Percentiles rank a stretch among this genome's conserved stretches.
These are phyloP conservation scores for Mya arenaria DNA, from an alignment of 1,140 invertebrate species.

Conservation along the genomic window DNA sequence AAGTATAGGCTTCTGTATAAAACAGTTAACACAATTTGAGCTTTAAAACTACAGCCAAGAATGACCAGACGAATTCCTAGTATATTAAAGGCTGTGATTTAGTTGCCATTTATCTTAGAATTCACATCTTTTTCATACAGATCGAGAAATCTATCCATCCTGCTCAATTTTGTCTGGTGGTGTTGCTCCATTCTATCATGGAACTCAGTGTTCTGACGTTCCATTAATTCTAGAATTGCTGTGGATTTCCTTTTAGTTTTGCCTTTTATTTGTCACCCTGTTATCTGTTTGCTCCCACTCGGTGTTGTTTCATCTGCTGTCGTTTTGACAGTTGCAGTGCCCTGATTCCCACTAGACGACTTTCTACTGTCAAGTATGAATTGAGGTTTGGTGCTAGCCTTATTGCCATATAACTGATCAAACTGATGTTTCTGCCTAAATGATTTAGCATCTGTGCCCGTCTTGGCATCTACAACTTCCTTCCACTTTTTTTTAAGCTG, in stretches of 20 bases:
- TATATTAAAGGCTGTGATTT: too few relatives aligned
- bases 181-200: not conserved
- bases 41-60: too few relatives aligned
- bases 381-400: not conserved
- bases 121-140: not conserved
- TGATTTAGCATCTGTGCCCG: too few relatives aligned
- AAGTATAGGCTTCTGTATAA: too few relatives aligned
- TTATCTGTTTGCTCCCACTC: not conserved
- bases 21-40: too few relatives aligned
- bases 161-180: not conserved
- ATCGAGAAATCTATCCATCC: not conserved
- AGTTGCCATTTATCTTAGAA: too few relatives aligned
- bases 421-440: not conserved
- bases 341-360: not conserved
- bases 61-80: too few relatives aligned
- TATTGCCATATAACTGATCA: not conserved
- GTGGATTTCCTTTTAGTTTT: not conserved
- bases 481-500: slow-evolving; percentile 12
- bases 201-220: not conserved
- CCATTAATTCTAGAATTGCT: not conserved
- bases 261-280: not conserved
- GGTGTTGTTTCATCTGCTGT: not conserved
- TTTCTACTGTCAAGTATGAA: not conserved
- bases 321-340: not conserved
- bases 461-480: too few relatives aligned